Base-by-base conservation (phyloP, 2,113 vertebrate genomes). In the Pterocles orientalis region DNA sequence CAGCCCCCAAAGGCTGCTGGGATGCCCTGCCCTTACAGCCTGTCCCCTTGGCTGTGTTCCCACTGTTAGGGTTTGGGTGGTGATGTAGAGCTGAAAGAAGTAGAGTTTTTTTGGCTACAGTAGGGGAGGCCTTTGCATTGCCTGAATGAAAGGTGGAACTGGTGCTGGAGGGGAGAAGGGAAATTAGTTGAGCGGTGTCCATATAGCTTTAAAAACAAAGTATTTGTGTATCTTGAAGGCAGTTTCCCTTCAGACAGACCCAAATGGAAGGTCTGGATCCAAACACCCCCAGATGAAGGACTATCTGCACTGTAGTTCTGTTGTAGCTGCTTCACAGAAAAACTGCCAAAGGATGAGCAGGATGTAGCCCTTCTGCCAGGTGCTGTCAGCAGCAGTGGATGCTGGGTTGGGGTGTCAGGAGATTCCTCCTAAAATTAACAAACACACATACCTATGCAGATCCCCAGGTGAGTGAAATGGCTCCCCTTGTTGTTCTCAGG, bases 201-300 rank as follows among this genome's bases (percentile, higher is more conserved):
- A 0, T 61, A 7, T 34, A 78, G 51, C 51, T 96, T 90, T 80
- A 85, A 92, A 84, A 53, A 2, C 18, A 77, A 88, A 90, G 82
- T 73, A 87, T 50, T 65, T 89, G 61, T 19, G 1, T 65, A 34
- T 88, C 58, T 88, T 70, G 45, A 85, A 85, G 50, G 75, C 66
- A 77, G 36, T 66, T 95, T 92, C 58, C 50, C 58, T 54, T 91
- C 70, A 95, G 78, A 73, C 41, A 79, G 78, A 82, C 89, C 39
- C 73, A 89, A 3, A 76, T 47, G 43, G 89, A 89, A 66, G 56
- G 43, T 70, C 80, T 86, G 75, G 50, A 92, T 93, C 28, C 90
- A 91, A 87, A 82, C 50, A 70, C 18, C 58, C 91, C 62, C 81
- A 87, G 85, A 96, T 72, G 87, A 94, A 95, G 75, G 84, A 65